Evolutionary conservation across 2,113 vertebrate genomes (phyloP), one percentile per base, ranked within the genome.

Genomic region (Brachionichthys hirsutus): DNA sequence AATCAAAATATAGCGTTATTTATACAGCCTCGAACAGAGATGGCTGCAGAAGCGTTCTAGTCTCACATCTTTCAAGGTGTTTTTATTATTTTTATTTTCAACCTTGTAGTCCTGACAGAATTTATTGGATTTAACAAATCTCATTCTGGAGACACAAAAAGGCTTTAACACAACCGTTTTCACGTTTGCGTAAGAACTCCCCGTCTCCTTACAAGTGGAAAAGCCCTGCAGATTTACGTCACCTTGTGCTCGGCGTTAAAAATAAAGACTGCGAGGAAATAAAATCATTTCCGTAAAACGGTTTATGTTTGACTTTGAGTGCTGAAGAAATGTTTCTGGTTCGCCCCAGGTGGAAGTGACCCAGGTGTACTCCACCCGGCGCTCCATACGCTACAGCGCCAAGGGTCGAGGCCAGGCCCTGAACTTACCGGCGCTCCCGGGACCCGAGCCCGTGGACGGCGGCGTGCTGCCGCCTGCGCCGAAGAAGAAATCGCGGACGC

Each of bases 401-500:
- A 82, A 63, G 59, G 79, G 82, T 30, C 71, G 75, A 30, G 60
- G 78, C 38, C 75, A 8, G 65, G 19, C 64, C 15, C 60, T 67
- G 16, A 45, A 19, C 34, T 73, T 86, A 70, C 77, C 74, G 9
- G n/a, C 41, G 18, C 78, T 86, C 15, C 54, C 67, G 1, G 88
- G 45, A 14, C 81, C 87, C 18, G 76, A 88, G 24, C 84, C 80
- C 0, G 48, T 86, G 36, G 83, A 85, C 30, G 40, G 14, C 16
- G 44, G 66, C 60, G 48, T 84, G 24, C 67, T 83, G 54, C 86
- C 87, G 0, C 78, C 87, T 18, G 70, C 78, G 9, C 88, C 86
- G 0, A 94, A 89, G 85, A 98, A 98, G 88, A 98, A 98, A 75
- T 88, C 92, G 0, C 92, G 97, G 1, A 98, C 96, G 1, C 90